Evolutionary conservation across 2,888 invertebrate genomes (phyloP).

Genomic region (Drosophila phalerata): DNA sequence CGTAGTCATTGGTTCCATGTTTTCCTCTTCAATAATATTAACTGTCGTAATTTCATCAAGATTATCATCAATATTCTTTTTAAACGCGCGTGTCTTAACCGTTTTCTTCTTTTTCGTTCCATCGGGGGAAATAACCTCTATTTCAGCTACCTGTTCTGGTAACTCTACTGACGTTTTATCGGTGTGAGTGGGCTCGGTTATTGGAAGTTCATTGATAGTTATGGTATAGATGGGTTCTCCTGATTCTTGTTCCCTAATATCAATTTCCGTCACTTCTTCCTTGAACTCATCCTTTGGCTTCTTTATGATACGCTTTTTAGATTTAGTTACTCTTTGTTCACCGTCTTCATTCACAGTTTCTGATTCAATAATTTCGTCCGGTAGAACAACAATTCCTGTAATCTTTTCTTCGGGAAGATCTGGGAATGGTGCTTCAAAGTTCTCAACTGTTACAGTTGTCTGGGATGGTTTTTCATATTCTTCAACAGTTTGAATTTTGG

Average conservation of each 20-base stretch:
- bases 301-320: constrained; percentile 85
- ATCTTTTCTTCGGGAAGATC: constrained; percentile 72
- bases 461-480: constrained; percentile 48
- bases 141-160: constrained; percentile 83
- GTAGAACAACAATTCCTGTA: constrained; percentile 78
- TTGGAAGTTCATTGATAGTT: constrained; percentile 75
- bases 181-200: constrained; percentile 34
- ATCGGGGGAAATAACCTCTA: constrained; percentile 78
- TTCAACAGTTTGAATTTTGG: constrained; percentile 47
- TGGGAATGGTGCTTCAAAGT: constrained; percentile 80
- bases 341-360: constrained; percentile 76
- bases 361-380: constrained; percentile 78
- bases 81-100: constrained; percentile 83
- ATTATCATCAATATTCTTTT: constrained; percentile 83
- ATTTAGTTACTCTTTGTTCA: constrained; percentile 78
- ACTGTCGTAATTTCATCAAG: constrained; percentile 85
- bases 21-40: constrained; percentile 82
- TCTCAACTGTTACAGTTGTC: constrained; percentile 64
- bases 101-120: constrained; percentile 82
- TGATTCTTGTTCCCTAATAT: constrained; percentile 85
- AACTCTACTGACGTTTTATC: constrained; percentile 74
- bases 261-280: constrained; percentile 86
- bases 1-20: constrained; percentile 79
- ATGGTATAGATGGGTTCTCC: constrained; percentile 82
- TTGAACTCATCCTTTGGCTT: constrained; percentile 85